A percentile compares a stretch with the other conserved stretches of the same genome.
These are phyloP conservation scores for Crambe crambe DNA, from an alignment of 37 sponge, comb jelly and placozoan genomes.

Conservation along the genomic window DNA sequence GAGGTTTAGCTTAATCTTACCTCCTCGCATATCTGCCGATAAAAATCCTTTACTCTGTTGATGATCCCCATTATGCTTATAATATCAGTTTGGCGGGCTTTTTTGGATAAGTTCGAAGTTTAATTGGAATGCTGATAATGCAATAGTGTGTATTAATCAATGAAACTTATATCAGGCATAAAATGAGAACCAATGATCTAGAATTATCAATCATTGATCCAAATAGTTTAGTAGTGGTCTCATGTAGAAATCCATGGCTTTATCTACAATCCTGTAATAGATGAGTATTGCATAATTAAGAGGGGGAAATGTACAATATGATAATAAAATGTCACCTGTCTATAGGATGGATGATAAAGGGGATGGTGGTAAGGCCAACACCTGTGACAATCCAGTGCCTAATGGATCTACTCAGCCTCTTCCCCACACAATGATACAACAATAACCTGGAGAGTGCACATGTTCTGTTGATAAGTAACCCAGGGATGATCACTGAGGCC, in stretches of 20 bases:
- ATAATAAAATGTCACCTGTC: conserved; percentile 29
- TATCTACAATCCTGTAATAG: conserved; percentile 10
- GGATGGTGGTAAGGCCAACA: conserved; percentile 50
- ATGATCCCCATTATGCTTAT: conserved; percentile 31
- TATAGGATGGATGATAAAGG: conserved; percentile 67
- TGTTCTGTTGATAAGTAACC: conserved; percentile 51
- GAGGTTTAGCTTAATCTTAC: conserved; percentile 1
- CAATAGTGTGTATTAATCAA: too few relatives aligned
- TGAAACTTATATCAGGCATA: too few relatives aligned
- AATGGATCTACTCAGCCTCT: not conserved
- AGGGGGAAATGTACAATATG: not conserved
- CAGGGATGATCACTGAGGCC: conserved; percentile 71
- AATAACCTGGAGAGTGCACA: conserved; percentile 29
- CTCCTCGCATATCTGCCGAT: conserved; percentile 33
- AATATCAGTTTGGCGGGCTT: not conserved
- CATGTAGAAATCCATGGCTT: not conserved
- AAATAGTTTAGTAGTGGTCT: too few relatives aligned
- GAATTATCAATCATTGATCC: too few relatives aligned
- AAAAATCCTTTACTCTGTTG: conserved; percentile 59
- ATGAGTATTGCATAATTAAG: too few relatives aligned
- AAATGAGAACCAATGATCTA: too few relatives aligned
- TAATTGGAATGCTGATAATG: not conserved
- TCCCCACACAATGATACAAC: not conserved
- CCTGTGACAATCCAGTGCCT: conserved; percentile 40
- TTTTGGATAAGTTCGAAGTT: not conserved